Percentiles rank a stretch among this genome's conserved stretches.
Conservation (phyloP, 2,888 invertebrate genomes). For the Amaurobius ferox region DNA sequence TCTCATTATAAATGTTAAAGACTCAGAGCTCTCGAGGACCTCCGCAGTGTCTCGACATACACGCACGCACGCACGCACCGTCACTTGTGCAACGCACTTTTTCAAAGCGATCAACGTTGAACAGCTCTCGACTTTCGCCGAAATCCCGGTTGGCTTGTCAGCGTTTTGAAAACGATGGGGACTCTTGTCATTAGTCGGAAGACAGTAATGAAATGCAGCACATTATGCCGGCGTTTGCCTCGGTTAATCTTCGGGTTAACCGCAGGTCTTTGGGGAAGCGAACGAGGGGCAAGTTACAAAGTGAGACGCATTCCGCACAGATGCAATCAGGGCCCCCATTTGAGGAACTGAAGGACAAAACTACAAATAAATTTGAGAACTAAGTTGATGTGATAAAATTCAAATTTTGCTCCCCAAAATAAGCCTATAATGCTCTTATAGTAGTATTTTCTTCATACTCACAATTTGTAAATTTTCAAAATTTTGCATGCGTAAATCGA, state of each 20-base stretch:
- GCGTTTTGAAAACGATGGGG: not conserved
- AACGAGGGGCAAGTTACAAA: not conserved
- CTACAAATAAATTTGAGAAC: too few relatives aligned
- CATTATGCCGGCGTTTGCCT: slow-evolving; percentile 67
- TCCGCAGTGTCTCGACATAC: not conserved
- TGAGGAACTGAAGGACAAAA: too few relatives aligned
- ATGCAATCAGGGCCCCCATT: too few relatives aligned
- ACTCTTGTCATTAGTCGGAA: slow-evolving; percentile 42
- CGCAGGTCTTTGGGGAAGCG: slow-evolving; percentile 39
- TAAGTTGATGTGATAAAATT: too few relatives aligned
- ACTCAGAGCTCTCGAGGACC: not conserved
- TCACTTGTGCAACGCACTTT: slow-evolving; percentile 1
- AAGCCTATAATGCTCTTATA: too few relatives aligned
- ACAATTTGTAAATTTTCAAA: too few relatives aligned
- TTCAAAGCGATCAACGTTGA: not conserved
- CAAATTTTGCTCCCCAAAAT: too few relatives aligned
- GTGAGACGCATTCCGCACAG: not conserved
- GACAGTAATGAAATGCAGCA: slow-evolving; percentile 72
- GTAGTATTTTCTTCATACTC: too few relatives aligned
- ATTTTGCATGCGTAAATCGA: too few relatives aligned
- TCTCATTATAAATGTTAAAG: not conserved
- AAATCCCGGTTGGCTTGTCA: slow-evolving; percentile 12
- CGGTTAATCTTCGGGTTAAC: slow-evolving; percentile 69
- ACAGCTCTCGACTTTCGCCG: slow-evolving; percentile 3
- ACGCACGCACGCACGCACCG: not conserved